Evolutionary conservation across 2,797 vertebrate species (phyloP).

Genomic region (Rousettus madagascariensis): DNA sequence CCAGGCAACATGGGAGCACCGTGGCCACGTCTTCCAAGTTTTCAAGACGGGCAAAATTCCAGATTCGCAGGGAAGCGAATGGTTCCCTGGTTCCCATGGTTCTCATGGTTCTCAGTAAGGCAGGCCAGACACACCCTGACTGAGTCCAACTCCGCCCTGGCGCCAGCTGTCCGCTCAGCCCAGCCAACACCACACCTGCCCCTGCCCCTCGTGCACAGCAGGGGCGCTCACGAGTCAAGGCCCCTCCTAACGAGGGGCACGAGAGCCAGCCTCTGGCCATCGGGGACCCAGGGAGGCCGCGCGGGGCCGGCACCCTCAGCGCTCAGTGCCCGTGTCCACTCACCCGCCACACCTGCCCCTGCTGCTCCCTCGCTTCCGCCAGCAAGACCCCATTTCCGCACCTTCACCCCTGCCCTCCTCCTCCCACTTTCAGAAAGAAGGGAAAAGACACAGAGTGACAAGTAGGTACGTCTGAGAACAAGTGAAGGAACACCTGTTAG

Average conservation of each 20-base stretch:
- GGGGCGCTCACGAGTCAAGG: background rate
- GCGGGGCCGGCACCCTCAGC: background rate
- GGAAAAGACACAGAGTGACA: background rate
- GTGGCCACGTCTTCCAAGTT: background rate
- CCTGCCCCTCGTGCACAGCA: background rate
- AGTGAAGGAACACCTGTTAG: background rate
- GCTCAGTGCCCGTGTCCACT: background rate
- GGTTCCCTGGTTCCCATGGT: no score
- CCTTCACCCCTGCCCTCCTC: background rate
- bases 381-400: background rate
- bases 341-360: background rate
- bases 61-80: background rate
- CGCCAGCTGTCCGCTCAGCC: background rate
- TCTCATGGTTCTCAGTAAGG: background rate
- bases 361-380: background rate
- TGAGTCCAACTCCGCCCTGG: background rate
- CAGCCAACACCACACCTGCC: background rate
- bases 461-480: fast-evolving
- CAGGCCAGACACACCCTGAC: background rate
- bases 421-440: background rate
- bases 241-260: background rate
- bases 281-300: fast-evolving
- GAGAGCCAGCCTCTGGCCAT: background rate
- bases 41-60: background rate
- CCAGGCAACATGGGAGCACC: background rate